Evolutionary conservation across 1,140 invertebrate genomes (phyloP), one percentile per base, ranked within the genome.

Genomic region (Zaprionus africanus): DNA sequence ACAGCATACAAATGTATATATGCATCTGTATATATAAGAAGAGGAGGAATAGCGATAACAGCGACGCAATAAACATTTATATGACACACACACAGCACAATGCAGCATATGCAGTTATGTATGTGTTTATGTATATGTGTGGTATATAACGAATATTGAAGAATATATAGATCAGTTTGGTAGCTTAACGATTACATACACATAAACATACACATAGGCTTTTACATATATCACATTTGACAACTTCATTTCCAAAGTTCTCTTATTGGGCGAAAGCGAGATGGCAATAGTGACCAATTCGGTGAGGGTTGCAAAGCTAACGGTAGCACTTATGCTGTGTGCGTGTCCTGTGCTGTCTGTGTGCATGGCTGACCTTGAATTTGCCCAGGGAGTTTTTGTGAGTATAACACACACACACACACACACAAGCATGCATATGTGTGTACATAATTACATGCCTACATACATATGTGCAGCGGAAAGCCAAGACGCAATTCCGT

Each of bases 1-100:
- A 90, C 75, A 88, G 58, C 77, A 87, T 80, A 86, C 41, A 70
- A 51, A 49, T 12, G 51, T 28, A 73, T 49, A 26, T 31, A 57
- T 9, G 53, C 13, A 28, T 31, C 22, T 22, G 38, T 24, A 46
- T 57, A 19, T 46, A n/a, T 56, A 24, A 24, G 26, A 41, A 76
- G 36, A 69, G 41, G 36, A 71, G 36, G 28, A 60, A 71, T n/a
- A 72, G 22, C 54, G 43, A 72, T 54, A 72, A 65, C n/a, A 51
- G 54, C 67, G 46, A 43, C 56, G 67, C 73, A 64, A 71, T 60
- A 72, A 36, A 24, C 19, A 57, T 41, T 22, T 24, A 31, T 26
- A 57, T 56, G 46, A 17, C 24, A 31, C 41, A 41, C 12, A 34
- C 59, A 13, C 46, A 24, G 24, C 59, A 13, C 11, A 51, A 51